Percentiles rank a stretch among this genome's conserved stretches.
These are phyloP conservation scores for Epinotia brunnichana DNA, from an alignment of 2,888 invertebrate species.

Conservation along the genomic window DNA sequence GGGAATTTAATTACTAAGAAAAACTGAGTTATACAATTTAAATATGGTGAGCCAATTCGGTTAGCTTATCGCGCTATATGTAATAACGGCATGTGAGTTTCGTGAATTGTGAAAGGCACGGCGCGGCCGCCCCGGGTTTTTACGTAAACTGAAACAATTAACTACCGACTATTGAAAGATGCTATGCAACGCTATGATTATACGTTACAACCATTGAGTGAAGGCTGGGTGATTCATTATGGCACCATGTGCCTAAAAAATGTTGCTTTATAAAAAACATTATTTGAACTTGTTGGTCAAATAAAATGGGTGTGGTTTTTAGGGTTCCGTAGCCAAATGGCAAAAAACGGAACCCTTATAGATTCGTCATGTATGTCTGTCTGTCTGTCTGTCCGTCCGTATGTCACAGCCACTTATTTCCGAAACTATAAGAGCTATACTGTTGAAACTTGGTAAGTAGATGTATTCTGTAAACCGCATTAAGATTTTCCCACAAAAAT, in stretches of 20 bases:
- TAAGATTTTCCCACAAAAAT: too few species aligned
- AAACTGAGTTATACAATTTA: conserved; percentile 35
- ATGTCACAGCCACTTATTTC: too few species aligned
- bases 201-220: not conserved
- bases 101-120: conserved; percentile 1
- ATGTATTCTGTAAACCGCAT: too few species aligned
- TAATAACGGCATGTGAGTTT: conserved; percentile 29
- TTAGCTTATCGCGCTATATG: conserved; percentile 31
- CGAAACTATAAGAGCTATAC: too few species aligned
- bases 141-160: conserved; percentile 15
- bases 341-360: too few species aligned
- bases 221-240: not conserved
- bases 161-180: not conserved
- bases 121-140: conserved; percentile 2
- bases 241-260: not conserved
- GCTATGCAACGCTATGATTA: not conserved
- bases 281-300: too few species aligned
- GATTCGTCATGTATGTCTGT: too few species aligned
- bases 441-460: too few species aligned
- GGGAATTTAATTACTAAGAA: conserved; percentile 40
- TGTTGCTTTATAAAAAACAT: not conserved
- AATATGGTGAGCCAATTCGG: conserved; percentile 35
- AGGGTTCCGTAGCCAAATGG: too few species aligned
- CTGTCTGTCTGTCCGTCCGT: too few species aligned
- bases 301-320: not conserved